A percentile compares a stretch with the other conserved stretches of the same genome.
Evolutionary conservation across 2,888 invertebrate species (phyloP).

Genomic region (Zygaena filipendulae): DNA sequence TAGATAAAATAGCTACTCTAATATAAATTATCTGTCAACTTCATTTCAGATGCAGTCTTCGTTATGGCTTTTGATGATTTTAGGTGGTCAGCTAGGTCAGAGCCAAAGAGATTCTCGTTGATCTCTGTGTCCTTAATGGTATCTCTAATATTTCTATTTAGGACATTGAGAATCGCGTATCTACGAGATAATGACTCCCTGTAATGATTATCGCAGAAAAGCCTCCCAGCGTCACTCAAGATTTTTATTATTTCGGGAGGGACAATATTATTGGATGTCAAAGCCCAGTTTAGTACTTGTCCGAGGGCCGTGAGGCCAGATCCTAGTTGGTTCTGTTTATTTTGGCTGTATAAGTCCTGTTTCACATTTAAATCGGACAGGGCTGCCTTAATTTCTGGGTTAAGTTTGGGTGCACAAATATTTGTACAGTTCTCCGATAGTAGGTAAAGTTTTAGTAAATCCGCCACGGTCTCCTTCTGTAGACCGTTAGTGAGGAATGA

Average conservation of each 20-base stretch:
- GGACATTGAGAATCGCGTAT: conserved; percentile 6
- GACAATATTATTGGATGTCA: no score
- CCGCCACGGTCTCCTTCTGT: conserved; percentile 1
- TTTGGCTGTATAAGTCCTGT: conserved; percentile 10
- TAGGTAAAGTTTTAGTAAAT: conserved; percentile 11
- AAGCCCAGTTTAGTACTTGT: conserved; percentile 7
- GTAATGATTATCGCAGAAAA: conserved; percentile 13
- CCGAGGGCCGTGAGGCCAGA: conserved; percentile 12
- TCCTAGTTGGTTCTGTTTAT: conserved; percentile 12
- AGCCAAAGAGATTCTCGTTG: conserved; percentile 9
- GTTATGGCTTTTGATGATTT: no score
- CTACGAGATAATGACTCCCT: conserved; percentile 9
- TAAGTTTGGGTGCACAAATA: conserved; percentile 13
- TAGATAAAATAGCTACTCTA: no score
- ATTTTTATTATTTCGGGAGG: neutral
- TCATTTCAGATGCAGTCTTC: conserved; percentile 5
- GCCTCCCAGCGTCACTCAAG: conserved; percentile 14
- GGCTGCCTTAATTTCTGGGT: conserved; percentile 13
- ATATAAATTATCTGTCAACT: no score
- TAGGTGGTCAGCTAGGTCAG: conserved; percentile 8
- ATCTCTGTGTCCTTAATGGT: conserved; percentile 6
- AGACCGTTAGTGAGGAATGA: conserved; percentile 9
- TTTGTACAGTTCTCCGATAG: conserved; percentile 12
- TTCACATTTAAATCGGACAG: no score
- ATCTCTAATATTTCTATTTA: conserved; percentile 8